Base-by-base conservation (phyloP, 2,797 vertebrate genomes). In the Gambelia wislizenii region DNA sequence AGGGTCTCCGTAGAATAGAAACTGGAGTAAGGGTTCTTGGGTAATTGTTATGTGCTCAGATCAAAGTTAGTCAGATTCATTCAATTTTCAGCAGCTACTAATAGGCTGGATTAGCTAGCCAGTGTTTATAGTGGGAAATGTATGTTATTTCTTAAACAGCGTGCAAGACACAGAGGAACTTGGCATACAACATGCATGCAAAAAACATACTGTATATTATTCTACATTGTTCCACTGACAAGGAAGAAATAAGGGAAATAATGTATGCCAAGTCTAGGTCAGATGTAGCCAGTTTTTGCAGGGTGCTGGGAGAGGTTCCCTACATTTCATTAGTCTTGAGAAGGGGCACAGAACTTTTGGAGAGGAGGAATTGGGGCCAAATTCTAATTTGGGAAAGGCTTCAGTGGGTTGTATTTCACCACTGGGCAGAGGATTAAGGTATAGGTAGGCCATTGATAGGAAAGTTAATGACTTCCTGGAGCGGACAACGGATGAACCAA, bases 41-140 rank as follows among this genome's bases (percentile, higher is more conserved):
- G 54, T 85, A 33, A 86, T 89, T 86, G 44, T 47, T 88, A 64
- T 61, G 64, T 56, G 0, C 42, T 30, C 88, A 90, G 79, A 89
- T 88, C 81, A 91, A 90, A 16, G 64, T 52, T 79, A 86, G 77
- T 84, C 83, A 76, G 76, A 85, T 39, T 76, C 6, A 36, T 74
- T 2, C 84, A 89, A 85, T 87, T n/a, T 80, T 84, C 74, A 88
- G 54, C 47, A 85, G 78, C 72, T 22, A 77, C 2, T 89, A 74
- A 84, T 6, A 87, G 74, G 44, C 86, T 36, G 2, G 2, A 81
- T 82, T 52, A 88, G 74, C 22, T 86, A 12, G 82, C 10, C 27
- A 12, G 39, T 76, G n/a, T 49, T 76, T 36, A 86, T 14, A 42
- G 44, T n/a, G n/a, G 5, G 9, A 69, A 69, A 42, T 52, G 12